Base-by-base conservation (phyloP, 2,888 invertebrate genomes). In the Masnerella sp. region DNA sequence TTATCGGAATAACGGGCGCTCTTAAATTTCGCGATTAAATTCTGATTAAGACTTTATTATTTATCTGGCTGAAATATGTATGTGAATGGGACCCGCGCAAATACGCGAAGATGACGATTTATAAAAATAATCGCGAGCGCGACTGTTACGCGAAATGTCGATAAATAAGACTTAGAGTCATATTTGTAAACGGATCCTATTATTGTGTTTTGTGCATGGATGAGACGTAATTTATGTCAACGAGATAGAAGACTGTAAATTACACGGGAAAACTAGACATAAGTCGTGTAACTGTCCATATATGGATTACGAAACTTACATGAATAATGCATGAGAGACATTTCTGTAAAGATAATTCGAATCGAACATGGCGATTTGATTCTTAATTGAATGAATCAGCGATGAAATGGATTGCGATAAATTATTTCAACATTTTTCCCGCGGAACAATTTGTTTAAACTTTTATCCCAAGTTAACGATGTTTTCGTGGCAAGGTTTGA, bases 321-420 rank as follows among this genome's bases (percentile, higher is more conserved):
- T 62, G 62, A 62, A 62, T 62, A 62, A 62, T 43, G 43, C 62
- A 62, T 62, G 42, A 34, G 34, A 43, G 15, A 34, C 42, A 32
- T 62, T 62, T 51, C 49, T 49, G 49, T 30, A 18, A 49, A 32
- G 32, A 45, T 28, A 51, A 40, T 49, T 61, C 5, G 40, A 61
- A 40, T 61, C 51, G 15, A 62, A 42, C 42, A 25, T 51, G 40
- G 40, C 22, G 17, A 34, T 32, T 51, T 61, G 30, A 20, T 51
- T 51, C 34, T 49, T 61, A 61, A 61, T 61, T 61, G 59, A 61
- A 61, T 61, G 40, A 61, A 51, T 40, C 40, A 61, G 22, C 25
- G 9, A 52, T 64, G 14, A 52, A 51, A 64, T 64, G 43, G 36
- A 36, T 54, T 30, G 20, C 25, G 12, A 62, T 52, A 61, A 61